These are phyloP conservation scores for Orthosia incerta DNA, from an alignment of 2,888 invertebrate species.

Conservation along the genomic window DNA sequence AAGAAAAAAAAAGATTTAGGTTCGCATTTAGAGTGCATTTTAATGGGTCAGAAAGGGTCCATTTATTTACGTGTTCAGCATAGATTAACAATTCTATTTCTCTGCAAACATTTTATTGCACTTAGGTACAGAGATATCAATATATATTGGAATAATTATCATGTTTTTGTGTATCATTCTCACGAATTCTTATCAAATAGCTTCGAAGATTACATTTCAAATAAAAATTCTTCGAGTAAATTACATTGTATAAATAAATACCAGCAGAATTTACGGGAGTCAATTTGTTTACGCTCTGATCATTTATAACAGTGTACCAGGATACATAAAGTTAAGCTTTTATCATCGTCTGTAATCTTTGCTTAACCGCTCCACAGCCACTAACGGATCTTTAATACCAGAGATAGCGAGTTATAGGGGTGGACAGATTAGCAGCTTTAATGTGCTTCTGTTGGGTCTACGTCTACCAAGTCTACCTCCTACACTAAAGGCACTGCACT, in stretches of 20 bases:
- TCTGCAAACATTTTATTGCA: conserved; percentile 3
- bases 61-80: conserved; percentile 20
- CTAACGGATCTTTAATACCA: conserved; percentile 51
- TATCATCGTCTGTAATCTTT: conserved; percentile 58
- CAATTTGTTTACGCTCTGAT: conserved; percentile 30
- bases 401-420: conserved; percentile 62
- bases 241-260: conserved; percentile 23
- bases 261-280: conserved; percentile 3
- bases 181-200: not conserved
- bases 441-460: conserved; percentile 33
- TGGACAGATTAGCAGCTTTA: conserved; percentile 46
- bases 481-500: conserved; percentile 26
- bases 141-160: not conserved
- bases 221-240: conserved; percentile 2
- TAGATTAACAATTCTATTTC: not conserved
- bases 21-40: conserved; percentile 33
- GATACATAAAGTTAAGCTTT: conserved; percentile 23
- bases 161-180: not conserved
- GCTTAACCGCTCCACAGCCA: conserved; percentile 38
- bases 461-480: not conserved
- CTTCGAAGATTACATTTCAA: conserved; percentile 15
- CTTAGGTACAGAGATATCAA: not conserved
- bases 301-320: conserved; percentile 22
- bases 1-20: conserved; percentile 29
- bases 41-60: conserved; percentile 4